phyloP scores from a whole-genome alignment of 2,113 vertebrate species.

The Rhizomys pruinosus region DNA sequence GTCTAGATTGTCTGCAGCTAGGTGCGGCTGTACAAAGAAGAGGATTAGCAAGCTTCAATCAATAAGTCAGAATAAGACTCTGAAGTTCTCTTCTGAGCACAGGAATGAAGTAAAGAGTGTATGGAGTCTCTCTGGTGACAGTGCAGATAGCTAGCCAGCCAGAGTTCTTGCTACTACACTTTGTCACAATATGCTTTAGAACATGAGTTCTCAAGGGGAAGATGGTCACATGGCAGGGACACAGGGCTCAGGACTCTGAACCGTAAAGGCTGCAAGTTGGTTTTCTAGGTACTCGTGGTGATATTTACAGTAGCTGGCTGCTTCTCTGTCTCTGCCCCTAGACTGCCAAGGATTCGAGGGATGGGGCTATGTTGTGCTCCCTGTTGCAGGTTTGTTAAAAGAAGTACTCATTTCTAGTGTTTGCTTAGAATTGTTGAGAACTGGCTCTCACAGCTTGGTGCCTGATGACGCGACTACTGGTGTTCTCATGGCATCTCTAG shows the following conservation, averaged over 20 bases:
- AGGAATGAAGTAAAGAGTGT: not conserved
- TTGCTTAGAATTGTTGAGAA: not conserved
- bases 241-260: no score
- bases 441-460: not conserved
- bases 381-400: not conserved
- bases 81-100: not conserved
- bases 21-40: constrained; percentile 90
- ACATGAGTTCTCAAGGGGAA: not conserved
- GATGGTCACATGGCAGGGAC: not conserved
- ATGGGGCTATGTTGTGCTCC: not conserved
- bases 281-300: not conserved
- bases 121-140: not conserved
- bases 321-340: not conserved
- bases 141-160: not conserved
- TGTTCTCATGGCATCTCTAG: not conserved
- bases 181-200: not conserved
- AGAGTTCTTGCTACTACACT: not conserved
- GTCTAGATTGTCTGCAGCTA: constrained; percentile 97
- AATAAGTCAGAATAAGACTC: not conserved
- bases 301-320: not conserved
- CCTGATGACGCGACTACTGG: no score
- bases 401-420: not conserved
- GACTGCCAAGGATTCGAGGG: not conserved
- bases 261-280: not conserved
- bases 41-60: not conserved